Evolutionary conservation across 2,797 vertebrate species (phyloP).

Genomic region (Scarus forsteni): DNA sequence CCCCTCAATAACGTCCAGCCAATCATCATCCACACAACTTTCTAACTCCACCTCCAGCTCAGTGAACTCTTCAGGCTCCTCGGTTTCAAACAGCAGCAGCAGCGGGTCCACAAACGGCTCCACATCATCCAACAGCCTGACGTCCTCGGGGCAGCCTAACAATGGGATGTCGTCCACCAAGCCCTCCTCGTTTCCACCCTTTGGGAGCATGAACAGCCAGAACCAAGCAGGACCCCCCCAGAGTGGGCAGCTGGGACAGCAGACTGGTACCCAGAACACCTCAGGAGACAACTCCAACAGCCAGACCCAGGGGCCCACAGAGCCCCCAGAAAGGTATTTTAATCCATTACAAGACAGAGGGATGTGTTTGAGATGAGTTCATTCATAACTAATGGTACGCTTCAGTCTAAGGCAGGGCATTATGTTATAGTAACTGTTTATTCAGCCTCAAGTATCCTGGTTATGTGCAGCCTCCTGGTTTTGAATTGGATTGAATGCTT

Average conservation of each 20-base stretch:
- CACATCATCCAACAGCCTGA: constrained; percentile 82
- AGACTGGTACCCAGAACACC: constrained; percentile 84
- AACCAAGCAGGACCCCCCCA: constrained; percentile 80
- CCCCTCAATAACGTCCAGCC: constrained; percentile 84
- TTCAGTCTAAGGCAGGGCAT: not conserved
- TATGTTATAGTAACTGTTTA: too few species aligned
- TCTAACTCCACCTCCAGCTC: constrained; percentile 69
- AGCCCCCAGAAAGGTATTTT: constrained; percentile 94
- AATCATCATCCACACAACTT: constrained; percentile 84
- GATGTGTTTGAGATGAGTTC: not conserved
- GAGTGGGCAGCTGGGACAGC: constrained; percentile 89
- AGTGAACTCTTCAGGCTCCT: constrained; percentile 76
- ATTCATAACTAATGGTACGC: not conserved
- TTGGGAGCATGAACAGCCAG: constrained; percentile 87
- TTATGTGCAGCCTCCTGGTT: too few species aligned
- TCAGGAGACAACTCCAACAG: constrained; percentile 85
- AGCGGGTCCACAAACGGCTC: constrained; percentile 79
- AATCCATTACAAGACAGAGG: not conserved
- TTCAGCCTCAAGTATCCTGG: too few species aligned
- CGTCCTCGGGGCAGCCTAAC: constrained; percentile 82
- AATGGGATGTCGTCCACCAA: constrained; percentile 88
- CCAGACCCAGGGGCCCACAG: constrained; percentile 86
- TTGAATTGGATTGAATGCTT: too few species aligned
- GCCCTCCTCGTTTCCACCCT: constrained; percentile 90
- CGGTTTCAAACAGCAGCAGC: constrained; percentile 76